A percentile compares a stretch with the other conserved stretches of the same genome.
Evolutionary conservation across 2,888 invertebrate species (phyloP).

Genomic region (Oxycera nigricornis): DNA sequence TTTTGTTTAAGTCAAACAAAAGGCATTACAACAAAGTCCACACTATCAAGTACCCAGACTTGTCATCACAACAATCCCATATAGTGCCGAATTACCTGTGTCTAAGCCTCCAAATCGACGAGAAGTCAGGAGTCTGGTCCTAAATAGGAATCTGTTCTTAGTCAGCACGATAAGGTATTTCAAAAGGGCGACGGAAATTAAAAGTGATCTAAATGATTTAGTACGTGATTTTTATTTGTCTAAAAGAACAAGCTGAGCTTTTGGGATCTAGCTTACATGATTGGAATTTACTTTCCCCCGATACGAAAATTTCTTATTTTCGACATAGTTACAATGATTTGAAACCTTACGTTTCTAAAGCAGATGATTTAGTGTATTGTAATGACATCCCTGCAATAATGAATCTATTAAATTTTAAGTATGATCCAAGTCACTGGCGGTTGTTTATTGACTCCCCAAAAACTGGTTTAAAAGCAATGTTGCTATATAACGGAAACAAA

Average conservation of each 20-base stretch:
- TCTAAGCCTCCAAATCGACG: background rate
- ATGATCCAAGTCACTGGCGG: slow-evolving; percentile 20
- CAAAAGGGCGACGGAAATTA: slow-evolving; percentile 19
- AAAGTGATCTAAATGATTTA: background rate
- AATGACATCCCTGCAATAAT: slow-evolving; percentile 29
- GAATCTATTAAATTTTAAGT: slow-evolving; percentile 34
- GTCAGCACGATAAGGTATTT: slow-evolving; percentile 20
- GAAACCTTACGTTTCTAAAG: slow-evolving; percentile 13
- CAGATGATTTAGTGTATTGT: slow-evolving; percentile 35
- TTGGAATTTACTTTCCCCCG: slow-evolving; percentile 11
- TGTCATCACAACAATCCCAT: slow-evolving; percentile 31
- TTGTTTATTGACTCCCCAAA: slow-evolving; percentile 25
- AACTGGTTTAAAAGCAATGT: slow-evolving; percentile 33
- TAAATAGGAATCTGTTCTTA: background rate
- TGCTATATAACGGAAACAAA: slow-evolving; percentile 30
- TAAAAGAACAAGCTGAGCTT: slow-evolving; percentile 26
- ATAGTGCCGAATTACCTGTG: slow-evolving; percentile 33
- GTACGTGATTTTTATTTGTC: slow-evolving; percentile 22
- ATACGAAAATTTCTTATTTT: slow-evolving; percentile 25
- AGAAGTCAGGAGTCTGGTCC: background rate
- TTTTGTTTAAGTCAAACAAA: slow-evolving; percentile 3
- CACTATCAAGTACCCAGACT: slow-evolving; percentile 29
- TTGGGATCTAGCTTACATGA: background rate
- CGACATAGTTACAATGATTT: slow-evolving; percentile 9
- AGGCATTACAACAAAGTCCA: slow-evolving; percentile 5